Percentiles rank a stretch among this genome's conserved stretches.
Evolutionary conservation across 2,113 vertebrate genomes (phyloP).

Genomic region (Sciurus niger): DNA sequence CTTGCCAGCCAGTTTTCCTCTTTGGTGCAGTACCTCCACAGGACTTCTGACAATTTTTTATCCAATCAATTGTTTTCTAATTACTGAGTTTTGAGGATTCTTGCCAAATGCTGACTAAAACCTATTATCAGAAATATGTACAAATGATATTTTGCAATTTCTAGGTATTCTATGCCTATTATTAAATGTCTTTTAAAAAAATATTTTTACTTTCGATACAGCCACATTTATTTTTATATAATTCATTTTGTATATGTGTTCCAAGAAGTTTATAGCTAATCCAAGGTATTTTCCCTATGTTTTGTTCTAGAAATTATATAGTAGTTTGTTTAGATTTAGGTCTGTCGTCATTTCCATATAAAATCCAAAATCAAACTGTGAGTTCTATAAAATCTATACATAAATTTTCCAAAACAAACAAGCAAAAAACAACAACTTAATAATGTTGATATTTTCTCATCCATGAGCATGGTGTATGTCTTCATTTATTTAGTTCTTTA

Average conservation of each 20-base stretch:
- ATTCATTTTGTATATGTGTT: neutral
- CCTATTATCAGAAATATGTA: neutral
- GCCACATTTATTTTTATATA: neutral
- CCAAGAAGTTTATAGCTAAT: neutral
- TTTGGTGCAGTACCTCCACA: neutral
- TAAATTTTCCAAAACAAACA: neutral
- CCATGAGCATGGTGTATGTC: neutral
- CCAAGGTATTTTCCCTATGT: neutral
- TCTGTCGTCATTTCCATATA: neutral
- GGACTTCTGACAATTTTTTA: neutral
- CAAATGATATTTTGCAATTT: neutral
- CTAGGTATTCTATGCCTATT: neutral
- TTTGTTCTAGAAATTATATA: conserved; percentile 8
- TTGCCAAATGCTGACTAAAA: neutral
- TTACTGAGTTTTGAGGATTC: neutral
- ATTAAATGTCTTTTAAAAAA: neutral
- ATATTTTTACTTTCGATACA: neutral
- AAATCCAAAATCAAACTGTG: neutral
- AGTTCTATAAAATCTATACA: neutral
- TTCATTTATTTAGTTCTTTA: neutral
- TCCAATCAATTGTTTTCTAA: neutral
- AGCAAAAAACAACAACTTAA: neutral
- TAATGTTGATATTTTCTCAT: neutral
- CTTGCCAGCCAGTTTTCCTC: neutral
- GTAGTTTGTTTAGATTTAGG: neutral